Evolutionary conservation across 1,140 invertebrate genomes (phyloP).

Genomic region (Zaprionus tsacasi): DNA sequence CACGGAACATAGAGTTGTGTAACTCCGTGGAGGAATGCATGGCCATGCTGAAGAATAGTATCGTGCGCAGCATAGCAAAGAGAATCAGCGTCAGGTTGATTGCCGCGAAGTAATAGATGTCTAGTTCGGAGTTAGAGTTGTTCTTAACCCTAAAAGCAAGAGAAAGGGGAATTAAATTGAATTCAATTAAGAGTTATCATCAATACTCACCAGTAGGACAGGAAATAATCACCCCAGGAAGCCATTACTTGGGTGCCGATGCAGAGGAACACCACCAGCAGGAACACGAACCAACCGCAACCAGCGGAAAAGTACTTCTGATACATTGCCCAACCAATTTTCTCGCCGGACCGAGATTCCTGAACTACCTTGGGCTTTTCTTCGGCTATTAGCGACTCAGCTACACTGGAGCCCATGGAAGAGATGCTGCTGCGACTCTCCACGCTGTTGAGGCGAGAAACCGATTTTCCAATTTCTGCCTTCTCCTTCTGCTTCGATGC

Average conservation of each 20-base stretch:
- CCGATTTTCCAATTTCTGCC: slow-evolving; percentile 84
- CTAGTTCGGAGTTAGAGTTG: slow-evolving; percentile 43
- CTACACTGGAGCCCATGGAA: slow-evolving; percentile 85
- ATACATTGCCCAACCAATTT: slow-evolving; percentile 86
- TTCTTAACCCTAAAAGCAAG: slow-evolving; percentile 85
- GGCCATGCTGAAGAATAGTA: slow-evolving; percentile 88
- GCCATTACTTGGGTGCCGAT: slow-evolving; percentile 87
- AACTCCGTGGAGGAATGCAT: slow-evolving; percentile 89
- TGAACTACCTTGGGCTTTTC: slow-evolving; percentile 84
- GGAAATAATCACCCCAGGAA: slow-evolving; percentile 88
- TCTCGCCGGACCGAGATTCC: slow-evolving; percentile 85
- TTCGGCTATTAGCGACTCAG: slow-evolving; percentile 84
- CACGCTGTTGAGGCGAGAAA: slow-evolving; percentile 84
- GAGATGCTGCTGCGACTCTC: slow-evolving; percentile 76
- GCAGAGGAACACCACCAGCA: slow-evolving; percentile 81
- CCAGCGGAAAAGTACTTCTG: slow-evolving; percentile 87
- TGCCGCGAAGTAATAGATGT: slow-evolving; percentile 85
- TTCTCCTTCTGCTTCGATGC: slow-evolving; percentile 25
- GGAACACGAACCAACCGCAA: slow-evolving; percentile 84
- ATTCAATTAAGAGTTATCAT: neutral
- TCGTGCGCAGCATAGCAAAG: slow-evolving; percentile 86
- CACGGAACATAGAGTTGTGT: slow-evolving; percentile 67
- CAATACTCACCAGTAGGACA: slow-evolving; percentile 86
- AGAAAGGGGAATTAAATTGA: slow-evolving; percentile 10
- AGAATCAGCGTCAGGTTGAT: slow-evolving; percentile 87